phyloP scores from a whole-genome alignment of 2,113 vertebrate genomes.

The Ptilorrhoa leucosticta region DNA sequence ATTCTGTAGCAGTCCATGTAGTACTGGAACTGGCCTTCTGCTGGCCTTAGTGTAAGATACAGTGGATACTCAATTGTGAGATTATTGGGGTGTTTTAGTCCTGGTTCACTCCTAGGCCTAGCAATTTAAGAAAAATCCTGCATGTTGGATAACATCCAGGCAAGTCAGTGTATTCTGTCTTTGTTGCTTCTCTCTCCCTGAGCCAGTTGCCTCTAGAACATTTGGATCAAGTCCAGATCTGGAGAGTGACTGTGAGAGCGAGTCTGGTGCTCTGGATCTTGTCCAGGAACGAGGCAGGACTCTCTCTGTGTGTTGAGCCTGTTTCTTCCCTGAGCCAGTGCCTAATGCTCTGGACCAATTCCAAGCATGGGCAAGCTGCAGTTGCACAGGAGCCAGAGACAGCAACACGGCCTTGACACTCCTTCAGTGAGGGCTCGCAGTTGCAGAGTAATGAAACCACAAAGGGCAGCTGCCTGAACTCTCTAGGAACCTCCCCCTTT shows the following conservation, averaged over 20 bases:
- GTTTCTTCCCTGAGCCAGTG: conserved; percentile 16
- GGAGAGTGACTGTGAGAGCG: conserved; percentile 14
- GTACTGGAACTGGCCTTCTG: neutral
- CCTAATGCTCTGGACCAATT: conserved; percentile 37
- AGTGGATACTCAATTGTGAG: neutral
- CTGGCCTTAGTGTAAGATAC: neutral
- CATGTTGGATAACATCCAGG: neutral
- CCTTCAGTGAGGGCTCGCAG: neutral
- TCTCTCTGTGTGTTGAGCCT: neutral
- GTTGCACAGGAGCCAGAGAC: conserved; percentile 42
- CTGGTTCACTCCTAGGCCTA: neutral
- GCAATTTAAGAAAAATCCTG: neutral
- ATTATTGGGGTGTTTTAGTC: neutral
- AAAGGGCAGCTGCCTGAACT: conserved; percentile 25
- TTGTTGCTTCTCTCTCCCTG: conserved; percentile 23
- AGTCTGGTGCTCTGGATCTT: conserved; percentile 50
- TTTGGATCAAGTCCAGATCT: conserved; percentile 44
- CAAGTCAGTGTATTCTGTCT: conserved; percentile 32
- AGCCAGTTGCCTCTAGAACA: conserved; percentile 54
- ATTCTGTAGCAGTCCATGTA: neutral
- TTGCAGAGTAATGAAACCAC: conserved; percentile 5
- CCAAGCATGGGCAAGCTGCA: conserved; percentile 39
- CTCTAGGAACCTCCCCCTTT: neutral
- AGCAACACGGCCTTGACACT: neutral
- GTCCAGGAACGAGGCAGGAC: neutral